Evolutionary conservation across 2,797 vertebrate genomes (phyloP).

Genomic region (Neostethus bicornis): DNA sequence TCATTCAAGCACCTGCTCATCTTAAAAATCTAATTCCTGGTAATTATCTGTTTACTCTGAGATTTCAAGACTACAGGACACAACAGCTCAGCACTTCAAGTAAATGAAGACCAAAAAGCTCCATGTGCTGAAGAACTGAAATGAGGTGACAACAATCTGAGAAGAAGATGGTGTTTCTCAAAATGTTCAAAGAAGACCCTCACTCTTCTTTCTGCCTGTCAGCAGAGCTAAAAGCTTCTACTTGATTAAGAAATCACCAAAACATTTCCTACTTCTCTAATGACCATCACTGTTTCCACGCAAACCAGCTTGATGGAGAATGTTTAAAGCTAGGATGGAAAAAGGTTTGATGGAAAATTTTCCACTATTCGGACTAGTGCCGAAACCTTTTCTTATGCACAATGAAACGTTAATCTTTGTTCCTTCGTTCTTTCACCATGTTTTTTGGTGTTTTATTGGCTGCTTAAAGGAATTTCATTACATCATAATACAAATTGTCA

Average conservation of each 20-base stretch:
- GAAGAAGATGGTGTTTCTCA: slow-evolving; percentile 37
- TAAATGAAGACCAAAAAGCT: not conserved
- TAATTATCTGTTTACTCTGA: not conserved
- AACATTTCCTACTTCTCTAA: slow-evolving; percentile 24
- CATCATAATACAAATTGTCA: too few species aligned
- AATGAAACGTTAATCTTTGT: too few species aligned
- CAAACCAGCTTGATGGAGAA: not conserved
- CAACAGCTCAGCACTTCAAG: not conserved
- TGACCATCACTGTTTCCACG: not conserved
- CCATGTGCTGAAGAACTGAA: not conserved
- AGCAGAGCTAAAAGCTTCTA: slow-evolving; percentile 51
- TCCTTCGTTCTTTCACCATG: too few species aligned
- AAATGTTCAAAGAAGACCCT: slow-evolving; percentile 1
- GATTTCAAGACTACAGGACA: not conserved
- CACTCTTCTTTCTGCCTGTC: slow-evolving; percentile 46
- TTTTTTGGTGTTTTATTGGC: too few species aligned
- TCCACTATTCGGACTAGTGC: too few species aligned
- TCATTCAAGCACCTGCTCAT: not conserved
- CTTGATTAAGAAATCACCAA: slow-evolving; percentile 16
- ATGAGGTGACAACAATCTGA: slow-evolving; percentile 16
- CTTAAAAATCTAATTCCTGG: not conserved
- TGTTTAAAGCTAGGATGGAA: rapidly evolving
- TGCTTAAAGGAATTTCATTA: too few species aligned
- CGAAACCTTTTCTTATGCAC: too few species aligned
- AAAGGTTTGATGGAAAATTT: not conserved